These are phyloP conservation scores for Oryctolagus cuniculus DNA, from an alignment of 2,113 vertebrate species.

Conservation along the genomic window mOryCun1.1 NC_091436.1:100157501-100158000, in stretches of 20 bases:
- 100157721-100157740: not conserved
- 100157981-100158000: too few relatives aligned
- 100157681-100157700: not conserved
- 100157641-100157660: not conserved
- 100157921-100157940: too few relatives aligned
- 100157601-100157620: not conserved
- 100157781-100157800: not conserved
- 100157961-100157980: too few relatives aligned
- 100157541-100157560: constrained; percentile 24
- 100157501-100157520: not conserved
- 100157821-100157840: not conserved
- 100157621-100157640: not conserved
- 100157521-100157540: not conserved
- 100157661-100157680: not conserved
- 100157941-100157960: too few relatives aligned
- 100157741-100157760: not conserved
- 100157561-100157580: not conserved
- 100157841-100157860: too few relatives aligned
- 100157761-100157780: constrained; percentile 9
- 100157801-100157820: constrained; percentile 13
- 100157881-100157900: too few relatives aligned
- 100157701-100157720: constrained; percentile 13
- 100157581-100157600: not conserved
- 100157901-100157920: too few relatives aligned
- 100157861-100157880: not conserved